These are phyloP conservation scores for Pyrochroa serraticornis DNA, from an alignment of 2,888 invertebrate species.

Conservation along the genomic window DNA sequence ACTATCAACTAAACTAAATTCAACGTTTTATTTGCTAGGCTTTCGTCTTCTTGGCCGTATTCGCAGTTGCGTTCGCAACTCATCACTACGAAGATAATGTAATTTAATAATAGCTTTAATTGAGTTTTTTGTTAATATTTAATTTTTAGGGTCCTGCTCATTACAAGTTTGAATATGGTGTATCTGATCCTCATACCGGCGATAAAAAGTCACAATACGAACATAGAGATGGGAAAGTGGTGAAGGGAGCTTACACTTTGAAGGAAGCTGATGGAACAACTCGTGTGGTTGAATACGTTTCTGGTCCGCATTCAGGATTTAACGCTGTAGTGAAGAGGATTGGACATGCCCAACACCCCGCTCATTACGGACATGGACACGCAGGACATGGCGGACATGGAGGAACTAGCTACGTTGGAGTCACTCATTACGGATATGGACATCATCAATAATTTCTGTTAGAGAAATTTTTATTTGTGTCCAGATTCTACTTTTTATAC, in stretches of 20 bases:
- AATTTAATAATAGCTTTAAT: slow-evolving; percentile 7
- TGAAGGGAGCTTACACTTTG: slow-evolving; percentile 44
- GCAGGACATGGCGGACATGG: too few relatives aligned
- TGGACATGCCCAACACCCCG: slow-evolving; percentile 43
- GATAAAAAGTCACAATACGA: slow-evolving; percentile 47
- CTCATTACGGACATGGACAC: slow-evolving; percentile 19
- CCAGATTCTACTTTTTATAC: too few relatives aligned
- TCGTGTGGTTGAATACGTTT: slow-evolving; percentile 39
- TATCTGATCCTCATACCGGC: slow-evolving; percentile 45
- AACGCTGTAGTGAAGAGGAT: slow-evolving; percentile 40
- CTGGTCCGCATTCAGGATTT: slow-evolving; percentile 38
- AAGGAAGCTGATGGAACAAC: slow-evolving; percentile 48
- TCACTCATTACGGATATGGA: too few relatives aligned
- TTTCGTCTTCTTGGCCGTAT: slow-evolving; percentile 4
- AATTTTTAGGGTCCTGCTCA: slow-evolving; percentile 25
- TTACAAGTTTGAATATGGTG: slow-evolving; percentile 39
- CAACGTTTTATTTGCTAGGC: too few relatives aligned
- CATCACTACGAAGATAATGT: slow-evolving; percentile 27
- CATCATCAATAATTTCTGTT: too few relatives aligned
- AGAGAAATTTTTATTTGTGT: too few relatives aligned
- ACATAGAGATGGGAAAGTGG: slow-evolving; percentile 41
- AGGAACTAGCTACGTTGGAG: too few relatives aligned
- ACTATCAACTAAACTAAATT: too few relatives aligned
- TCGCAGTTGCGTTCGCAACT: slow-evolving; percentile 15
- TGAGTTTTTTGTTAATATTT: neutral